Percentiles rank a stretch among this genome's conserved stretches.
Evolutionary conservation across 2,113 vertebrate species (phyloP).

Genomic region (Campylomormyrus numenius): DNA sequence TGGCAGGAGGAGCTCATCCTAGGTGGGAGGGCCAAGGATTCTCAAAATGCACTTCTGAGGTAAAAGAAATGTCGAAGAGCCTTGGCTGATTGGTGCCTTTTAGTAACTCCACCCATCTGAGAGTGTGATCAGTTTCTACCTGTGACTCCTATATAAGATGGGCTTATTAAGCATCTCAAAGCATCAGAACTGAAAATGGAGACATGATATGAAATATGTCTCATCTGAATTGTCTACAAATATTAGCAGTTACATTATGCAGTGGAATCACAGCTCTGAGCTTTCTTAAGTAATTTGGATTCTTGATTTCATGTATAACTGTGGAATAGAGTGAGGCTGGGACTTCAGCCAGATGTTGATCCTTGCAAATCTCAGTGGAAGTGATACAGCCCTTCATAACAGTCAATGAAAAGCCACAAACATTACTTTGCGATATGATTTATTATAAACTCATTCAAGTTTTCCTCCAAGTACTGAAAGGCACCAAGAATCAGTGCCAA

Average conservation of each 20-base stretch:
- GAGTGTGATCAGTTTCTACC: constrained; percentile 48
- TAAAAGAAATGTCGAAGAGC: constrained; percentile 38
- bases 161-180: constrained; percentile 45
- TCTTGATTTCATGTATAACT: constrained; percentile 35
- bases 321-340: constrained; percentile 41
- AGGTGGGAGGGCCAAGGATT: constrained; percentile 74
- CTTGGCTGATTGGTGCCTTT: constrained; percentile 32
- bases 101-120: constrained; percentile 40
- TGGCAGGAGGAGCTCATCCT: constrained; percentile 97
- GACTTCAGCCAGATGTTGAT: constrained; percentile 42
- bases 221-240: background rate
- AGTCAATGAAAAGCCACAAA: constrained; percentile 38
- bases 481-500: constrained; percentile 28
- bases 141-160: constrained; percentile 46
- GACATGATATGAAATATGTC: constrained; percentile 16
- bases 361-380: constrained; percentile 43
- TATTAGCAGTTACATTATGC: background rate
- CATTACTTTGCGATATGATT: constrained; percentile 45
- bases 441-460: constrained; percentile 45
- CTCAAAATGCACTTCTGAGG: constrained; percentile 80
- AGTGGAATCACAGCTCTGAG: constrained; percentile 15
- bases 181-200: constrained; percentile 31
- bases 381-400: constrained; percentile 40
- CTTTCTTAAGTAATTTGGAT: constrained; percentile 29
- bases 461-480: constrained; percentile 41